Conservation (phyloP, 2,797 vertebrate species). For the Mycteria americana region DNA sequence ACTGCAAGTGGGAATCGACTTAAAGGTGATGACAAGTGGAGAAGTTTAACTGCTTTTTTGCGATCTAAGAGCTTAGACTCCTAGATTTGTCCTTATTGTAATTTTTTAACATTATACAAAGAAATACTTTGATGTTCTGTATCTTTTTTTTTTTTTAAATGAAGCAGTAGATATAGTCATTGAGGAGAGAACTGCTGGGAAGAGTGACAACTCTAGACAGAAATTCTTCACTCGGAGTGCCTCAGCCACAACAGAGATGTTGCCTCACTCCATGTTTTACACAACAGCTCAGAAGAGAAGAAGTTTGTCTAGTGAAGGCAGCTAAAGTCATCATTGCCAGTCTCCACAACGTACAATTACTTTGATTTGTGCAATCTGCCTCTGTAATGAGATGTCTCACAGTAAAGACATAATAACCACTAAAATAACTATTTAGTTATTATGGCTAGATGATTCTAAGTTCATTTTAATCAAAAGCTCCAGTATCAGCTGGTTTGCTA, state of each 20-base stretch:
- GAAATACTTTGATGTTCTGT: background rate
- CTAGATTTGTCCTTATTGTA: background rate
- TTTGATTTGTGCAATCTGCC: background rate
- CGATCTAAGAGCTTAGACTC: background rate
- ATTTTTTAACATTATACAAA: background rate
- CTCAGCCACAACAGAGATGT: background rate
- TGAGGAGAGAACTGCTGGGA: background rate
- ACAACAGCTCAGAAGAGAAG: background rate
- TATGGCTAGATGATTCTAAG: background rate
- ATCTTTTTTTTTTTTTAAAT: background rate
- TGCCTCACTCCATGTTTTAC: background rate
- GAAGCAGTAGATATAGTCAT: background rate
- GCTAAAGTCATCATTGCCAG: background rate
- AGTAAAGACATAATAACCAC: background rate
- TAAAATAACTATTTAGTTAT: constrained; percentile 32
- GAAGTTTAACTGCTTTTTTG: background rate
- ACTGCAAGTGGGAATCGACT: background rate
- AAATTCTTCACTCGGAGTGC: background rate
- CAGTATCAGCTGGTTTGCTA: background rate
- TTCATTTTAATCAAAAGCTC: constrained; percentile 33
- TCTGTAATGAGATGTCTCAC: background rate
- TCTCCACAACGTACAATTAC: background rate
- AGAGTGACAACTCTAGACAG: background rate
- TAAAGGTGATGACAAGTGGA: background rate
- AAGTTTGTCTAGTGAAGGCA: background rate